These are phyloP conservation scores for Thalpophila matura DNA, from an alignment of 2,888 invertebrate genomes.

Conservation along the genomic window DNA sequence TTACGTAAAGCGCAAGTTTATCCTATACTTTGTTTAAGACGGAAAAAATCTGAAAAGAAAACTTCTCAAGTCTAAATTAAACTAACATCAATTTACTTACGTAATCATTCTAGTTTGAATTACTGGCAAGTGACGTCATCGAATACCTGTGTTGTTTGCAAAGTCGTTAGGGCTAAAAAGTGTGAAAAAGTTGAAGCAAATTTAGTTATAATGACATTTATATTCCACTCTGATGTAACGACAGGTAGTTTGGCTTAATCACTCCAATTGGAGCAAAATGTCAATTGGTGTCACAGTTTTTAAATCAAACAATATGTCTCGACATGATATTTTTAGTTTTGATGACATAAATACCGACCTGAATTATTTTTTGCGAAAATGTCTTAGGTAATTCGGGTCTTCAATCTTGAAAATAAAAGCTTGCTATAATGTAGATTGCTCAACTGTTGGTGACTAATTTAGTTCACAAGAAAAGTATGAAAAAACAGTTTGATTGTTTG, in stretches of 20 bases:
- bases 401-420: too few species aligned
- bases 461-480: too few species aligned
- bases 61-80: not conserved
- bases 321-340: too few species aligned
- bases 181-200: conserved; percentile 17
- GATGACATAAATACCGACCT: too few species aligned
- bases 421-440: too few species aligned
- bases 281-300: not conserved
- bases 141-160: conserved; percentile 19
- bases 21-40: not conserved
- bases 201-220: conserved; percentile 7
- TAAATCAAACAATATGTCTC: conserved; percentile 3
- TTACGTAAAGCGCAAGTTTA: too few species aligned
- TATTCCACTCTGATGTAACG: not conserved
- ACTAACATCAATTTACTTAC: not conserved
- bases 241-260: conserved; percentile 33
- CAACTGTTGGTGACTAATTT: too few species aligned
- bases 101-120: not conserved
- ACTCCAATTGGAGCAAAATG: conserved; percentile 8
- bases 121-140: conserved; percentile 25
- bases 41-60: not conserved
- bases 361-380: too few species aligned
- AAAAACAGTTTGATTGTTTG: too few species aligned
- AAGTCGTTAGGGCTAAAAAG: conserved; percentile 38
- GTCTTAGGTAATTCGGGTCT: too few species aligned